Base-by-base conservation (phyloP, 2,888 invertebrate species). In the Piscicola geometra region DNA sequence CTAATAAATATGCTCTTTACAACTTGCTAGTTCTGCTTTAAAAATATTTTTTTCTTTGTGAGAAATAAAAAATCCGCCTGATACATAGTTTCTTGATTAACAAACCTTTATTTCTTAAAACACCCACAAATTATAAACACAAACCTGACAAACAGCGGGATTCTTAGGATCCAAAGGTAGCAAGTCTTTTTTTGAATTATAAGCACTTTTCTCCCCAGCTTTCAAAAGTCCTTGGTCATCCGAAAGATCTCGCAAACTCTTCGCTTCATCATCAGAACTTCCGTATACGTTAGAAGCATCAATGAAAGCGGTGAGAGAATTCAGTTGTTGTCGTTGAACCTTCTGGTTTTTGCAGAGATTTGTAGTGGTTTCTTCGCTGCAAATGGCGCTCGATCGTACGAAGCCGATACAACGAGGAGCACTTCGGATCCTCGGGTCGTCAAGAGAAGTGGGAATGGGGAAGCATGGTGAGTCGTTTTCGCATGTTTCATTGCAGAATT, bases 281-380 rank as follows among this genome's bases (percentile, higher is more conserved):
- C 98, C 98, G 83, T 99, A 99, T 0, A 99, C 92, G 87, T 95
- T 94, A 0, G 98, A 97, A 0, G 91, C 98, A 85, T 99, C 86
- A 77, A 99, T 91, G 83, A 89, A 99, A 1, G 96, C 91, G 0
- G 99, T 99, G 32, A 99, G 87, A 84, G 96, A 94, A 80, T 88
- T 88, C 71, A 88, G 81, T 87, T 99, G 99, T 85, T 99, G 96
- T 71, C 99, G 88, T 2, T 93, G 93, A 81, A 93, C 92, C 56
- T 98, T 88, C 68, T 89, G 88, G 76, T 93, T 91, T 5, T 25
- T 50, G 77, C 89, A 89, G 81, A 98, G 90, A 9, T 94, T 90
- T 0, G 98, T 98, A 0, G 98, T 98, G 88, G 92, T 90, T 1
- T 98, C 99, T 0, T 96, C 95, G 18, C 98, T 98, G 85, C 99